A percentile compares a stretch with the other conserved stretches of the same genome.
Evolutionary conservation across 1,140 invertebrate genomes (phyloP).

Genomic region (Drosophila neocordata): DNA sequence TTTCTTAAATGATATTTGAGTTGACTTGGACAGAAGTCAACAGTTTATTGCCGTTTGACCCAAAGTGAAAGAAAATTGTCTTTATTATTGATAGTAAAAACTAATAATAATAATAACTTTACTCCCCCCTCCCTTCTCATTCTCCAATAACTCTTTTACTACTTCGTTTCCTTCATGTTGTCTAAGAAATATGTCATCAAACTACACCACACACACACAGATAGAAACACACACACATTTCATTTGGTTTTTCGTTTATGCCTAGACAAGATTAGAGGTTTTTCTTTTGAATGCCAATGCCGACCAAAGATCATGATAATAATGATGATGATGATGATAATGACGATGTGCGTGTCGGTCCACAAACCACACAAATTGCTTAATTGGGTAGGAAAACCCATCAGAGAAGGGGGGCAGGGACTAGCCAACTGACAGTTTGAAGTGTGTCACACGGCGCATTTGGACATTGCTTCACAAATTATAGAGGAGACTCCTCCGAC

Average conservation of each 20-base stretch:
- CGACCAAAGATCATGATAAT: conserved; percentile 1
- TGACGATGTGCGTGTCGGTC: conserved; percentile 34
- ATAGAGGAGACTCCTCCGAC: not conserved
- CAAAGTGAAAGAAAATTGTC: conserved; percentile 47
- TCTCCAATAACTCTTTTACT: conserved; percentile 16
- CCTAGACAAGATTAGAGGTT: conserved; percentile 36
- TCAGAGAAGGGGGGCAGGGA: not conserved
- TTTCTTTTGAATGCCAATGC: conserved; percentile 18
- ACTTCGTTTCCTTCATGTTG: conserved; percentile 14
- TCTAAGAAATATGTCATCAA: conserved; percentile 35
- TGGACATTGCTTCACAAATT: conserved; percentile 39
- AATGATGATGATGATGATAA: not conserved
- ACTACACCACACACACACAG: conserved; percentile 19
- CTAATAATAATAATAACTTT: conserved; percentile 25
- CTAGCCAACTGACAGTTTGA: conserved; percentile 46
- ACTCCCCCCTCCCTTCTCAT: no score
- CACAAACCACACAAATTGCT: conserved; percentile 55
- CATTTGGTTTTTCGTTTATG: conserved; percentile 35
- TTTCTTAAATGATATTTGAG: conserved; percentile 18
- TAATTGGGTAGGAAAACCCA: conserved; percentile 43
- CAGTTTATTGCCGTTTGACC: conserved; percentile 17
- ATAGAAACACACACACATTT: no score
- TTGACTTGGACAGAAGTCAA: conserved; percentile 42
- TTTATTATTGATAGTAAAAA: conserved; percentile 53
- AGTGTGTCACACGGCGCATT: conserved; percentile 43